Conservation (phyloP, 2,797 vertebrate species). For the Chrysocyon brachyurus region DNA sequence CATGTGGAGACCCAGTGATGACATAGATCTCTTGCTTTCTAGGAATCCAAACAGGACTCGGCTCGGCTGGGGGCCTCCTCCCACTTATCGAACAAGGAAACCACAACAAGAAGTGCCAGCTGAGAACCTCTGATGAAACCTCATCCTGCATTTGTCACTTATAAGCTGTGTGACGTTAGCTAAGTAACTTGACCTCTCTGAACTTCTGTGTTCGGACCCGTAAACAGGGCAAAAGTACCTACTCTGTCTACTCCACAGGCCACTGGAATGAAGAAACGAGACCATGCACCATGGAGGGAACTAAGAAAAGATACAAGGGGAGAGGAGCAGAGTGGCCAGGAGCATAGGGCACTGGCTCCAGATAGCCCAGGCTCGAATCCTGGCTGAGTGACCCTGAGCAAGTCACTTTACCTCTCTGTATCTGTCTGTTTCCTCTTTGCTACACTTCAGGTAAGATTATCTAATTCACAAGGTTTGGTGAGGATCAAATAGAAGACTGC, state of each 20-base stretch:
- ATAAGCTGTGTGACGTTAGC: not conserved
- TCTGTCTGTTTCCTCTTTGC: not conserved
- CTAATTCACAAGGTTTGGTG: not conserved
- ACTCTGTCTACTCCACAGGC: not conserved
- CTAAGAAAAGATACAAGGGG: not conserved
- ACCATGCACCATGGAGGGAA: rapidly evolving
- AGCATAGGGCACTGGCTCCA: rapidly evolving
- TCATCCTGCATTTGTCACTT: not conserved
- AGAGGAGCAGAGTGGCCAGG: not conserved
- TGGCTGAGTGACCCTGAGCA: not conserved
- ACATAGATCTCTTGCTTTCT: not conserved
- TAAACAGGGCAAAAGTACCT: not conserved
- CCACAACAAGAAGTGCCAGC: not conserved
- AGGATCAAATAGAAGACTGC: not conserved
- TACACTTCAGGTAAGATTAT: not conserved
- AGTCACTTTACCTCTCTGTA: not conserved
- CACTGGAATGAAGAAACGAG: not conserved
- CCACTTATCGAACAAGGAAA: not conserved
- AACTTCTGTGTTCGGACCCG: not conserved
- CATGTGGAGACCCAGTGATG: not conserved
- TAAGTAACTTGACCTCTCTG: not conserved
- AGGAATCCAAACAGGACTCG: not conserved
- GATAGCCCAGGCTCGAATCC: not conserved
- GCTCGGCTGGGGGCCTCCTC: not conserved
- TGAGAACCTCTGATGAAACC: not conserved